Evolutionary conservation across 2,797 vertebrate genomes (phyloP).

Genomic region (Sebastes nivosus): DNA sequence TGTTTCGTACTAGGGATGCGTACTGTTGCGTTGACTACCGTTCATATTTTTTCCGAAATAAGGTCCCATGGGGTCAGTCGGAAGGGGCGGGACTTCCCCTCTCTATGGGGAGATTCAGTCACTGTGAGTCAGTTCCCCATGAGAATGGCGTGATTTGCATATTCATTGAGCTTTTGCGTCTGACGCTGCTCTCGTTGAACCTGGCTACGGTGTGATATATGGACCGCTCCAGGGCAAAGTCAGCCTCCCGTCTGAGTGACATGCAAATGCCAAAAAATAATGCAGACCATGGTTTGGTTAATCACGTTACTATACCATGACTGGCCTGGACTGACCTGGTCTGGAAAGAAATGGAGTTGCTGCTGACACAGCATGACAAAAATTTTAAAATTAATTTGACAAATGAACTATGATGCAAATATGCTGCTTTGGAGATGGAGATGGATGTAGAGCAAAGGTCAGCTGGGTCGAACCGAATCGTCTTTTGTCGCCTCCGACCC

Average conservation of each 20-base stretch:
- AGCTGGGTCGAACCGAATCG: constrained; percentile 35
- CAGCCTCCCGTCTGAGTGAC: constrained; percentile 67
- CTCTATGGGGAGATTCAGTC: neutral
- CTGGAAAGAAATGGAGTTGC: constrained; percentile 26
- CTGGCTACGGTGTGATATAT: constrained; percentile 50
- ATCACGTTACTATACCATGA: constrained; percentile 56
- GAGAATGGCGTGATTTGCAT: constrained; percentile 60
- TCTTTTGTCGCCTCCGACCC: constrained; percentile 55
- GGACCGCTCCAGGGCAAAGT: constrained; percentile 59
- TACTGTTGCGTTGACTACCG: too few relatives aligned
- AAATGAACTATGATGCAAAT: constrained; percentile 75
- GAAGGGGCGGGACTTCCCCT: too few relatives aligned
- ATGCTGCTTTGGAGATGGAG: constrained; percentile 64
- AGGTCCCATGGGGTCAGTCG: too few relatives aligned
- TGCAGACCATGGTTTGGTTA: constrained; percentile 40
- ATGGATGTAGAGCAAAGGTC: constrained; percentile 55
- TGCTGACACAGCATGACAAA: constrained; percentile 63
- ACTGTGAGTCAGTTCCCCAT: constrained; percentile 14
- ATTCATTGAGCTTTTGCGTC: constrained; percentile 49
- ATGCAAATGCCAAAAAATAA: constrained; percentile 72
- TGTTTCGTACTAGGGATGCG: too few relatives aligned
- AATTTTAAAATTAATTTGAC: constrained; percentile 72
- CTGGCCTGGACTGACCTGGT: constrained; percentile 16
- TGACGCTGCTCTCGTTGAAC: constrained; percentile 51
- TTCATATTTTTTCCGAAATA: too few relatives aligned